Conservation (phyloP, 2,888 invertebrate species). For the Coleophora deauratella region DNA sequence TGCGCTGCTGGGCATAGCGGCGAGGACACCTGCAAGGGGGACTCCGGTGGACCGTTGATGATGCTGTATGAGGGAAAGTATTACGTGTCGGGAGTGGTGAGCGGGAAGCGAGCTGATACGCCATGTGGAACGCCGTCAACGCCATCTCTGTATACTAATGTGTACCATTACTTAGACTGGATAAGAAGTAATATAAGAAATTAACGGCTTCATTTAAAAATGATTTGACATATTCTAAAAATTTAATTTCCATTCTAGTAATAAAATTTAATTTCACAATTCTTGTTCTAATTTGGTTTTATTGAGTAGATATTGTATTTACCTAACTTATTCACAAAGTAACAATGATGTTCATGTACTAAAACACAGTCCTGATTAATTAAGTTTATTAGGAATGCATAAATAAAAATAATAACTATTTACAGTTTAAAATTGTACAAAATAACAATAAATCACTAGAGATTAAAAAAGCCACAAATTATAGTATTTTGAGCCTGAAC, state of each 20-base stretch:
- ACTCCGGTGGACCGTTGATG: constrained; percentile 65
- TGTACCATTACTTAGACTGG: constrained; percentile 52
- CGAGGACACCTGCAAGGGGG: constrained; percentile 62
- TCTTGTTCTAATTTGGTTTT: too few relatives aligned
- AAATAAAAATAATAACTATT: too few relatives aligned
- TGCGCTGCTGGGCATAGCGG: constrained; percentile 57
- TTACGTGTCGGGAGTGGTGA: constrained; percentile 55
- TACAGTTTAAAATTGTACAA: too few relatives aligned
- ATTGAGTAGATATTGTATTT: too few relatives aligned
- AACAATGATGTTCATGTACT: too few relatives aligned
- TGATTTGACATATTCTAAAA: neutral
- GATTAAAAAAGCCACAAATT: too few relatives aligned
- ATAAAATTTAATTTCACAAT: too few relatives aligned
- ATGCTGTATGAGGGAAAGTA: constrained; percentile 47
- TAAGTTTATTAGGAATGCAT: too few relatives aligned
- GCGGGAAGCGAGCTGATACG: constrained; percentile 55
- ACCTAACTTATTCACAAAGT: too few relatives aligned
- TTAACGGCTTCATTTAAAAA: constrained; percentile 19
- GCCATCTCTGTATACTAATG: constrained; percentile 59
- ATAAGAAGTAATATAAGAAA: constrained; percentile 35
- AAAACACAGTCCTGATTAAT: too few relatives aligned
- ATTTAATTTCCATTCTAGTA: neutral
- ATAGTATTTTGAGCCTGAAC: too few relatives aligned
- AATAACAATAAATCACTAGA: too few relatives aligned
- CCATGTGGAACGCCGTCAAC: constrained; percentile 52